Percentiles rank a stretch among this genome's conserved stretches.
Evolutionary conservation across 2,888 invertebrate genomes (phyloP).

Genomic region (Chelonus formosanus): DNA sequence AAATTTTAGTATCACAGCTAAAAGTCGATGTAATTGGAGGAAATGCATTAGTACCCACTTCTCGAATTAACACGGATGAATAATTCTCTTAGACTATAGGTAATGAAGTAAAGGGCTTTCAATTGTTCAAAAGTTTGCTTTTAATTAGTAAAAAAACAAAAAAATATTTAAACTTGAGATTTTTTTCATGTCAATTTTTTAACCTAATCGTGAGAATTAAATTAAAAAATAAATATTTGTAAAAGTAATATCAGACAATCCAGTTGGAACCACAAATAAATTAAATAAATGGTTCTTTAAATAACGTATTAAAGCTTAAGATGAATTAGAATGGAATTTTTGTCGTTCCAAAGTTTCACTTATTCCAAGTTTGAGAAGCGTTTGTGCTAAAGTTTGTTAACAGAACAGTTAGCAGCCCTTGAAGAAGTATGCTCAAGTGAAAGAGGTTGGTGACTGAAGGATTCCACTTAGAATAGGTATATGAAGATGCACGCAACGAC

Average conservation of each 20-base stretch:
- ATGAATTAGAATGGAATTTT: constrained; percentile 29
- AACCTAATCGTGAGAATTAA: background rate
- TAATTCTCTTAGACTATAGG: too few relatives aligned
- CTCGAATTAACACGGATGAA: too few relatives aligned
- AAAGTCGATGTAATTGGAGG: too few relatives aligned
- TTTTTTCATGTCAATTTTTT: too few relatives aligned
- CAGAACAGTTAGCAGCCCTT: constrained; percentile 1
- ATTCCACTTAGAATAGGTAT: constrained; percentile 15
- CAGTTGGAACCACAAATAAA: constrained; percentile 7
- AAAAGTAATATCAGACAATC: background rate
- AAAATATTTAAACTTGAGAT: too few relatives aligned
- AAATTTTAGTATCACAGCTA: too few relatives aligned
- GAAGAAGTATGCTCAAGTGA: constrained; percentile 20
- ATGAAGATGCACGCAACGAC: constrained; percentile 25
- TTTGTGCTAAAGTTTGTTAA: constrained; percentile 27
- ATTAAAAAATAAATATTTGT: background rate
- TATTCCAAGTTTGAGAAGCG: constrained; percentile 31
- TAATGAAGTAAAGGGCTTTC: too few relatives aligned
- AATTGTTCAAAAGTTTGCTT: too few relatives aligned
- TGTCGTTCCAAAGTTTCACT: constrained; percentile 31
- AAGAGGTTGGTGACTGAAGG: constrained; percentile 15
- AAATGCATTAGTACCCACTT: too few relatives aligned
- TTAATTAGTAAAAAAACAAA: too few relatives aligned
- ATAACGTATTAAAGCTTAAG: background rate
- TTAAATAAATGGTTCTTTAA: constrained; percentile 12